A percentile compares a stretch with the other conserved stretches of the same genome.
phyloP scores from a whole-genome alignment of 1,140 invertebrate genomes.

The Macrosteles quadrilineatus region DNA sequence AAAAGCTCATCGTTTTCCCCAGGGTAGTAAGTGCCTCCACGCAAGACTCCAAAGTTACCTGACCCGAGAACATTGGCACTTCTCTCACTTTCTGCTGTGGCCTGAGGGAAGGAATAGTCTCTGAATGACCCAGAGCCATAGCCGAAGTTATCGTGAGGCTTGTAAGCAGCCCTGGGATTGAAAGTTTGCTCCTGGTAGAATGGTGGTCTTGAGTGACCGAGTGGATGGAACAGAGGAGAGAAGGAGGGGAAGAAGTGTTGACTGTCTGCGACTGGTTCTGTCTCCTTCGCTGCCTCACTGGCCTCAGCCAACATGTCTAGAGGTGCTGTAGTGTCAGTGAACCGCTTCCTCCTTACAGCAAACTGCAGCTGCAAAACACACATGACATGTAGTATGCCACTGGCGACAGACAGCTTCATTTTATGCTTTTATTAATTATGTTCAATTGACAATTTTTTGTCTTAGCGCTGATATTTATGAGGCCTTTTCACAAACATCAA shows the following conservation, averaged over 20 bases:
- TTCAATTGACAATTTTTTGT: no score
- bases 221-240: conserved; percentile 49
- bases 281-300: background rate
- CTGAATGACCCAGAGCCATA: conserved; percentile 48
- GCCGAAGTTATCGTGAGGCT: conserved; percentile 10
- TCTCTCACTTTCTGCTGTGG: conserved; percentile 27
- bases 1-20: conserved; percentile 54
- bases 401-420: no score
- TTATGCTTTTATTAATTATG: no score
- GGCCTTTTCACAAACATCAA: no score
- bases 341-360: background rate
- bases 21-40: conserved; percentile 81
- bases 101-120: conserved; percentile 43
- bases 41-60: conserved; percentile 85
- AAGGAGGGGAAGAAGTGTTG: conserved; percentile 57
- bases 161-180: conserved; percentile 21
- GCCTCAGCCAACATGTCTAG: conserved; percentile 1
- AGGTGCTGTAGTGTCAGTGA: background rate
- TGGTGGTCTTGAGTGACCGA: conserved; percentile 36
- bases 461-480: no score
- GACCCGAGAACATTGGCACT: conserved; percentile 65
- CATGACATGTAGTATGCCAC: no score
- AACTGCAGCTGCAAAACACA: conserved; percentile 7
- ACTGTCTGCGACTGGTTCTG: conserved; percentile 36
- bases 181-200: conserved; percentile 34